Evolutionary conservation across 2,888 invertebrate genomes (phyloP), one percentile per base, ranked within the genome.

Genomic region (Drosophila paramelanica): DNA sequence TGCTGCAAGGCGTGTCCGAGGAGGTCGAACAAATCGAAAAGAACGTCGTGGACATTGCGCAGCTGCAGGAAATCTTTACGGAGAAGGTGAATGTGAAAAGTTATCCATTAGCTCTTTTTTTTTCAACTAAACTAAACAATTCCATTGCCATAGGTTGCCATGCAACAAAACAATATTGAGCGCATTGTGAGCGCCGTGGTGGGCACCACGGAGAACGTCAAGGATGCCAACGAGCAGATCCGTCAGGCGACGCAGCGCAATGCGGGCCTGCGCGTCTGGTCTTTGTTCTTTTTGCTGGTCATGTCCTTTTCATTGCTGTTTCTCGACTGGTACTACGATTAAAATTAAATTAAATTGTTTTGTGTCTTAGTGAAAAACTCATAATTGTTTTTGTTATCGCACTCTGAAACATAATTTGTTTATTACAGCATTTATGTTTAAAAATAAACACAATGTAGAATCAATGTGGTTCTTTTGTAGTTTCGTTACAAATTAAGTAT

Each of bases 291-390:
- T 91, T 93, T 99, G 58, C 93, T 99, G 79, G 98, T 99, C 41
- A 96, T 99, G 95, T 98, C 99, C 41, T 98, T 99, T 92, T 97
- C 98, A 20, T 93, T 99, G 55, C 93, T 99, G 10, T 99, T 99
- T 93, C 94, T 99, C 56, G 99, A 99, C 93, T 99, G 99, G 99
- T 99, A 99, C 92, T 99, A 99, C 94, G 97, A 97, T 90, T 96
- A 93, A 93, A 57, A 43, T 52, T 31, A 20, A 42, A 36, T 36
- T 53, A 33, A 56, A 58, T 50, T 60, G 41, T 58, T 59, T 58
- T 49, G 51, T 79, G 51, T 72, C 31, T n/a, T 55, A 25, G 25
- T 57, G 20, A 55, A 36, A 74, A 67, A 73, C 52, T 49, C 55
- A 73, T 45, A n/a, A 46, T 13, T 68, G 55, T 68, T 41, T 77